Base-by-base conservation (phyloP, 1,140 invertebrate species). In the Cydia strobilella region DNA sequence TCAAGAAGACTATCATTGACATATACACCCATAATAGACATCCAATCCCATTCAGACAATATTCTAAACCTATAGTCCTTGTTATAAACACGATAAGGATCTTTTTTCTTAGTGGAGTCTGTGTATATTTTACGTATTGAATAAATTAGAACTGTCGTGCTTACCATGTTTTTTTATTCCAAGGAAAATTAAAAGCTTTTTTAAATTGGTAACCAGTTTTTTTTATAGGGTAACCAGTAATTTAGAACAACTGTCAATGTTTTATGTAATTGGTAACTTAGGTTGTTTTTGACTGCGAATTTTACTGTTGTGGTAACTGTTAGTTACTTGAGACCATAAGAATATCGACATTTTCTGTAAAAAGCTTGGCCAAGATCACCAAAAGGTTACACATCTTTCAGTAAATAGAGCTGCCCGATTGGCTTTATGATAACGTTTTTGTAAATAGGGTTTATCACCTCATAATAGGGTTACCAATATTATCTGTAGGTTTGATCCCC, bases 81-180 rank as follows among this genome's bases (percentile, higher is more conserved):
- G 12, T n/a, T n/a, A 6, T 51, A n/a, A 54, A 20, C 18, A 23
- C 20, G n/a, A 20, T 18, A 23, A 23, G 20, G 54, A 23, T 59
- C 54, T 59, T 45, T 45, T 45, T 45, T 59, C 20, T 59, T 59
- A 59, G 54, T 59, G 54, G 54, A 59, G 51, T 48, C 45, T 54
- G n/a, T 54, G 51, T 54, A 54, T 54, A 1, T 54, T 54, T 54
- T 18, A 54, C 7, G 15, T 48, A 15, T 39, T 39, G 35, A 39
- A 39, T 7, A 39, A n/a, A n/a, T n/a, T n/a, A n/a, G n/a, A n/a
- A 48, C 15, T 48, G 12, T 48, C 45, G 45, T n/a, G 15, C 45
- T 5, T 13, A 13, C 13, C 13, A 0, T 48, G 5, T 13, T 13
- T 15, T 10, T 48, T 4, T 48, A 48, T 13, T 15, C 13, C 15